Conservation (phyloP, 2,888 invertebrate genomes). For the Pachliopta kotzebuea region DNA sequence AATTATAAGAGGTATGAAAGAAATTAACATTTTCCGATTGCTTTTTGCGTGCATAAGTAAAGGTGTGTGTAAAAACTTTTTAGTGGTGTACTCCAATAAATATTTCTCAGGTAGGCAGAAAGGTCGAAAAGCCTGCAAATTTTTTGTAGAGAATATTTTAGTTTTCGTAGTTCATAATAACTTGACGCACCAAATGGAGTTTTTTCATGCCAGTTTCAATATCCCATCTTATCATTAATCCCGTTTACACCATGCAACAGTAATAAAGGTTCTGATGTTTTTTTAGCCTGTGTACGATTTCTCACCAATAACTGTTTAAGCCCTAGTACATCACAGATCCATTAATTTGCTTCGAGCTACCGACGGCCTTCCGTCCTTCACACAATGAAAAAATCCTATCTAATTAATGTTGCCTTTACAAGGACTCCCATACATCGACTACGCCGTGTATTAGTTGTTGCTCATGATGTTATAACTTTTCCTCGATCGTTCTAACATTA, state of each 20-base stretch:
- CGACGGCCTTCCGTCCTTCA: slow-evolving; percentile 1
- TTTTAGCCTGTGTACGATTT: background rate
- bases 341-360: slow-evolving; percentile 24
- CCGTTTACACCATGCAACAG: background rate
- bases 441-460: slow-evolving; percentile 6
- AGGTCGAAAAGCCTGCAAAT: background rate
- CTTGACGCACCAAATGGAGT: background rate
- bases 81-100: background rate
- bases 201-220: too few relatives aligned
- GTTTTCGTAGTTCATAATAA: background rate
- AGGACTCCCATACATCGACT: slow-evolving; percentile 24
- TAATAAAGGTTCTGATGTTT: background rate
- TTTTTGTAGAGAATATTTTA: background rate
- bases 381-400: slow-evolving; percentile 11
- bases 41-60: background rate
- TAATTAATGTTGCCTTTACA: slow-evolving; percentile 22
- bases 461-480: slow-evolving; percentile 1
- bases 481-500: slow-evolving; percentile 6
- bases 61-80: background rate
- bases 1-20: too few relatives aligned
- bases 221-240: background rate
- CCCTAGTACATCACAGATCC: slow-evolving; percentile 12
- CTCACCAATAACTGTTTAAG: slow-evolving; percentile 3
- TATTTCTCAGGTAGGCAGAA: background rate
- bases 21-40: background rate